phyloP scores from a whole-genome alignment of 1,140 invertebrate genomes.

The Galleria mellonella region DNA sequence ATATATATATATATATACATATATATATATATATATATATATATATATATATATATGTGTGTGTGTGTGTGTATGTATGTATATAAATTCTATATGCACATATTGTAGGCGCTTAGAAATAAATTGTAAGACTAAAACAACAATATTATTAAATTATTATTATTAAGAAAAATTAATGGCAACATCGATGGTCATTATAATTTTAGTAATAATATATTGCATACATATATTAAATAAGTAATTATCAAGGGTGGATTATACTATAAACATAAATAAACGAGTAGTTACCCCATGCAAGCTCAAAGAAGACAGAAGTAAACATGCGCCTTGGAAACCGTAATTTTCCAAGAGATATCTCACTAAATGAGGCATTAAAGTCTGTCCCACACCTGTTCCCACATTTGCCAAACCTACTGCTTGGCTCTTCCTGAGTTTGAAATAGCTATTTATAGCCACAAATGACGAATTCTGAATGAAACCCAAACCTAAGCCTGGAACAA shows the following conservation, averaged over 20 bases:
- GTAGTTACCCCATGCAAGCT: slow-evolving; percentile 76
- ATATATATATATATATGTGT: no score
- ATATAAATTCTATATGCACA: no score
- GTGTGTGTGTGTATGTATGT: no score
- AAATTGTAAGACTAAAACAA: no score
- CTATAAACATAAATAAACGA: slow-evolving; percentile 1
- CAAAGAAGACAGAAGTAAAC: slow-evolving; percentile 76
- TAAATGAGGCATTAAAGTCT: slow-evolving; percentile 83
- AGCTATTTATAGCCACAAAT: slow-evolving; percentile 83
- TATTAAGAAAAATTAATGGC: no score
- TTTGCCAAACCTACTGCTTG: slow-evolving; percentile 81
- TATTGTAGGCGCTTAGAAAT: no score
- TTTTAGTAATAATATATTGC: no score
- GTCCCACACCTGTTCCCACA: slow-evolving; percentile 82
- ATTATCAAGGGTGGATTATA: background rate
- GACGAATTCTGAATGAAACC: slow-evolving; percentile 79
- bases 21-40: no score
- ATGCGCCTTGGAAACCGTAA: slow-evolving; percentile 75
- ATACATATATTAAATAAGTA: background rate
- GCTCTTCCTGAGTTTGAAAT: slow-evolving; percentile 80
- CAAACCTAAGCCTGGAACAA: slow-evolving; percentile 78
- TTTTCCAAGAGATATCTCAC: slow-evolving; percentile 76
- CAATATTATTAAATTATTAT: no score
- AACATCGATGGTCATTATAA: no score
- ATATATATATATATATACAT: no score